These are phyloP conservation scores for Cheilinus undulatus DNA, from an alignment of 2,113 vertebrate genomes.

Conservation along the genomic window DNA sequence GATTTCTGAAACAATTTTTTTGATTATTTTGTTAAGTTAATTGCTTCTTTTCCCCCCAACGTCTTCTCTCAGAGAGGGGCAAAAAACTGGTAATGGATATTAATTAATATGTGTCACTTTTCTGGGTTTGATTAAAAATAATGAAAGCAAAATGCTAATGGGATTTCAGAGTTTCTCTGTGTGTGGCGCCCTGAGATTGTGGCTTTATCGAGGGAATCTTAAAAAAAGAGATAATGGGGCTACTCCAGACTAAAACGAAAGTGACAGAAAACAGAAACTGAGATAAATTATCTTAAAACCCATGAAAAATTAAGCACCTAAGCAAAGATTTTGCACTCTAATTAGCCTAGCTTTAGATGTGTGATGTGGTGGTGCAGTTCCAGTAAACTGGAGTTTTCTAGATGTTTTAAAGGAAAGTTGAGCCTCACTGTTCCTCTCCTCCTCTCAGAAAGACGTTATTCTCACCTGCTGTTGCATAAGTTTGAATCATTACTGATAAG, in stretches of 20 bases:
- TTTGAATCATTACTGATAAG: conserved; percentile 41
- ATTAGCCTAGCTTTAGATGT: conserved; percentile 55
- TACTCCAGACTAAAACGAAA: conserved; percentile 64
- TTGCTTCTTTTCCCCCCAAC: conserved; percentile 80
- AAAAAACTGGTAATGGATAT: conserved; percentile 82
- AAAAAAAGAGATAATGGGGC: conserved; percentile 47
- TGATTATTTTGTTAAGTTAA: conserved; percentile 86
- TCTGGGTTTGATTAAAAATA: conserved; percentile 85
- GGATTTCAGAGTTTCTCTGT: conserved; percentile 75
- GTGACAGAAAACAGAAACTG: conserved; percentile 56
- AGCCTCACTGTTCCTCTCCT: conserved; percentile 5
- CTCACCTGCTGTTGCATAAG: conserved; percentile 23
- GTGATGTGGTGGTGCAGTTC: conserved; percentile 6
- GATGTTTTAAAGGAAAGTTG: conserved; percentile 31
- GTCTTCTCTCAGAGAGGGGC: conserved; percentile 75
- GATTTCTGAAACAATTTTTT: conserved; percentile 84
- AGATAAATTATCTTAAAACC: conserved; percentile 66
- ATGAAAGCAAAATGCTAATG: conserved; percentile 83
- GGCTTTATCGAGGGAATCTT: conserved; percentile 79
- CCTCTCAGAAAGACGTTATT: conserved; percentile 23
- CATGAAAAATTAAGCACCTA: conserved; percentile 43
- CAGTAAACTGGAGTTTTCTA: conserved; percentile 23
- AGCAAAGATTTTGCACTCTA: conserved; percentile 28
- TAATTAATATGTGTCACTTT: conserved; percentile 85
- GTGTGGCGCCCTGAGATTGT: conserved; percentile 80